These are phyloP conservation scores for Phalacrocorax aristotelis DNA, from an alignment of 2,113 vertebrate genomes.

Conservation along the genomic window DNA sequence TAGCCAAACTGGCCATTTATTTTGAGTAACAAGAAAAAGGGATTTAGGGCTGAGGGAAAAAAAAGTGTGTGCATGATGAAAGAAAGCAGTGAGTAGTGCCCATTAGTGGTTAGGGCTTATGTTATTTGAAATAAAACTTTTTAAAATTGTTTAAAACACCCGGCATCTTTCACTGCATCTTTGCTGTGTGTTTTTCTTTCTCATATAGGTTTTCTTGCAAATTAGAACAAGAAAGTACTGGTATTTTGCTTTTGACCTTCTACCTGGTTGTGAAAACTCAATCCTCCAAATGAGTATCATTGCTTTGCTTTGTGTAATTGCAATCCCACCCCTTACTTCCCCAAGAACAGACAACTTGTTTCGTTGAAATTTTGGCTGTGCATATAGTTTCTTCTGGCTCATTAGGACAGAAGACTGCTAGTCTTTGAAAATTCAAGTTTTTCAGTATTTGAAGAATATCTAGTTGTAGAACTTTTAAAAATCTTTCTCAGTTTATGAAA, in stretches of 20 bases:
- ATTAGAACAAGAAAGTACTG: neutral
- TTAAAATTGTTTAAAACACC: neutral
- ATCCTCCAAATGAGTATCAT: neutral
- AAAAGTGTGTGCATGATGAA: neutral
- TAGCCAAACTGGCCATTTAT: neutral
- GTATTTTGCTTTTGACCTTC: neutral
- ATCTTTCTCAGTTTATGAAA: neutral
- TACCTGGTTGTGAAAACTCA: neutral
- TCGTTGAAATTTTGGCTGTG: neutral
- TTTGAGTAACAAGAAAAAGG: neutral
- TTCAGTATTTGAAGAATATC: neutral
- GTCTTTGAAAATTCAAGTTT: neutral
- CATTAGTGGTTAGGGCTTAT: neutral
- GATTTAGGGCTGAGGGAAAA: neutral
- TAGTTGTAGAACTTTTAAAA: neutral
- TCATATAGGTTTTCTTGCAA: neutral
- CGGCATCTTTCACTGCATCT: neutral
- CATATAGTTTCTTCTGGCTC: neutral
- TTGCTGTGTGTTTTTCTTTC: neutral
- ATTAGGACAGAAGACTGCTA: fast-evolving
- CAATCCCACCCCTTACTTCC: neutral
- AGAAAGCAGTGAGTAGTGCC: neutral
- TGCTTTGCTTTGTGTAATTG: neutral
- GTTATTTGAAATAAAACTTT: neutral
- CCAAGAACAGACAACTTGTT: neutral